These are phyloP conservation scores for Acleris emargana DNA, from an alignment of 2,888 invertebrate species.

Conservation along the genomic window DNA sequence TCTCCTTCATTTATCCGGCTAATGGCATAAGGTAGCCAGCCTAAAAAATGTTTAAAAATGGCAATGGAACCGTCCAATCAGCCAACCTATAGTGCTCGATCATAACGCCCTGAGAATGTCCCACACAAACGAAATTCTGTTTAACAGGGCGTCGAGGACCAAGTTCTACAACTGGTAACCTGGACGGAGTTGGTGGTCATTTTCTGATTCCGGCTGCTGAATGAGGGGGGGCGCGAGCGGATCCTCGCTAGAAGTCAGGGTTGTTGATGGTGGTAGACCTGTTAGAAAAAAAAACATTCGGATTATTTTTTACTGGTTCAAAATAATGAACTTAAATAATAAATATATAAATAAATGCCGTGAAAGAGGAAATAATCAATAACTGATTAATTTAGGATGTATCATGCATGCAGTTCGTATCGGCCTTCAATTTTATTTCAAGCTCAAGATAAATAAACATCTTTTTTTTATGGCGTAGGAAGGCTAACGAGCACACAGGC, in stretches of 20 bases:
- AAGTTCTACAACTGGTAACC: constrained; percentile 73
- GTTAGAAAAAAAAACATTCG: constrained; percentile 11
- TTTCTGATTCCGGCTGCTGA: constrained; percentile 58
- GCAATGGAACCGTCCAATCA: constrained; percentile 25
- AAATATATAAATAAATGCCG: too few relatives aligned
- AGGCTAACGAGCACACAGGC: too few relatives aligned
- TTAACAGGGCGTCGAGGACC: constrained; percentile 54
- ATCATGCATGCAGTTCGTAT: too few relatives aligned
- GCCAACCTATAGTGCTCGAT: constrained; percentile 26
- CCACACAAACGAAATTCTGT: constrained; percentile 43
- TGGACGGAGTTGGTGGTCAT: constrained; percentile 55
- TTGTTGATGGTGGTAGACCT: constrained; percentile 71
- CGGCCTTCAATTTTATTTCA: too few relatives aligned
- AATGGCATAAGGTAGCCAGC: neutral
- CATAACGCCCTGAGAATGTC: constrained; percentile 39
- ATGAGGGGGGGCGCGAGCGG: constrained; percentile 71
- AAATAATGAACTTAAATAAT: too few relatives aligned
- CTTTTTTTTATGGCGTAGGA: too few relatives aligned
- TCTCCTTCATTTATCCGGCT: neutral
- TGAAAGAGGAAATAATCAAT: too few relatives aligned
- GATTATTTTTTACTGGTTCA: too few relatives aligned
- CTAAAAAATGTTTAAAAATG: constrained; percentile 10
- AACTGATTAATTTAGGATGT: too few relatives aligned
- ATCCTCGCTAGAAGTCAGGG: constrained; percentile 69
- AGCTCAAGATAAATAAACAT: too few relatives aligned